Conservation (phyloP, 2,888 invertebrate species). For the Eupeodes luniger region DNA sequence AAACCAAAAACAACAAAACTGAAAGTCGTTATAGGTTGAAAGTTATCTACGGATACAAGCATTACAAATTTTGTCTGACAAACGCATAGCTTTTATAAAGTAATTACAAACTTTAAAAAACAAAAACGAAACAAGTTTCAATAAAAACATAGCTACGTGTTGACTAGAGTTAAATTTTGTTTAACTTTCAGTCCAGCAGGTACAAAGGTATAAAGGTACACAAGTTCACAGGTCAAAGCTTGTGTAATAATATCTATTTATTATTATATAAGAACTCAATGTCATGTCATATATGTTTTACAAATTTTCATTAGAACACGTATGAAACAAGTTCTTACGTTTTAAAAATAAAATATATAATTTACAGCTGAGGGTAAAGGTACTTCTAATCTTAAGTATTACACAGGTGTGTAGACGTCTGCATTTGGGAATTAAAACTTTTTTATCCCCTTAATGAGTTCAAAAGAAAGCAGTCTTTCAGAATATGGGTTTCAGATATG, state of each 20-base stretch:
- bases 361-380: too few species aligned
- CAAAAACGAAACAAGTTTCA: background rate
- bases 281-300: constrained; percentile 3
- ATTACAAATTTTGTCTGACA: background rate
- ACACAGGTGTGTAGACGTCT: too few species aligned
- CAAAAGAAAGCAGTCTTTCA: too few species aligned
- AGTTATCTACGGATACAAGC: too few species aligned
- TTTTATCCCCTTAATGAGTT: too few species aligned
- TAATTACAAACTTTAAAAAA: background rate
- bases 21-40: too few species aligned
- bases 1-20: too few species aligned
- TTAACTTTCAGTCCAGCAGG: background rate
- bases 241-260: background rate
- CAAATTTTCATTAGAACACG: background rate
- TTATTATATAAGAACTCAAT: constrained; percentile 16
- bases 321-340: background rate
- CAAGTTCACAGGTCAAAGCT: background rate
- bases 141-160: background rate
- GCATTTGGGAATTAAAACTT: too few species aligned
- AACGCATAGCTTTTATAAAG: background rate
- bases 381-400: too few species aligned
- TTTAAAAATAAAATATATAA: background rate
- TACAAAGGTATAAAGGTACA: background rate
- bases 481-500: too few species aligned
- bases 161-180: background rate